Conservation (phyloP, 2,888 invertebrate species). For the Tipula helvola region DNA sequence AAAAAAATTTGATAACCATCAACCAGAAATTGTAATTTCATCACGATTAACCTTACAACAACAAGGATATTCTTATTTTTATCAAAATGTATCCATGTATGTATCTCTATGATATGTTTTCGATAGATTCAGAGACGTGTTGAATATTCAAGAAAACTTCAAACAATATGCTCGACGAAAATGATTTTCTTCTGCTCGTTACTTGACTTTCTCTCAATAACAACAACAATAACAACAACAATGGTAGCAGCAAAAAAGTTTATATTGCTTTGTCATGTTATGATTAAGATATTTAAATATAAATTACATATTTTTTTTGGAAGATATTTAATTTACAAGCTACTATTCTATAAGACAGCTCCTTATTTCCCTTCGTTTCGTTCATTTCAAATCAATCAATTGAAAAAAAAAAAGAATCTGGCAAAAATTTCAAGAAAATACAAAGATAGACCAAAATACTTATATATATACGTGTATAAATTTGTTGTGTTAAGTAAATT, state of each 20-base stretch:
- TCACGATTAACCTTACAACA: not conserved
- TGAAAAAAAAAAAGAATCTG: not conserved
- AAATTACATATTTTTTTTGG: not conserved
- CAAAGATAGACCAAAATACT: not conserved
- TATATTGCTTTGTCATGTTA: not conserved
- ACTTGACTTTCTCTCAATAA: not conserved
- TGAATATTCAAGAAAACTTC: not conserved
- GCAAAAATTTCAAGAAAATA: not conserved
- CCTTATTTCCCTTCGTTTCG: not conserved
- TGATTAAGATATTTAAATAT: constrained; percentile 4
- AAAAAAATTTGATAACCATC: not conserved
- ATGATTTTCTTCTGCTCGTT: not conserved
- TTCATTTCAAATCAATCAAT: not conserved
- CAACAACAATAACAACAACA: not conserved
- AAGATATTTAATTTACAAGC: not conserved
- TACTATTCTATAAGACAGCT: not conserved
- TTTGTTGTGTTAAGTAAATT: not conserved
- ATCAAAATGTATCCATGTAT: not conserved
- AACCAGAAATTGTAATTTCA: not conserved
- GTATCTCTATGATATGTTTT: not conserved
- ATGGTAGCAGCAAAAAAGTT: not conserved
- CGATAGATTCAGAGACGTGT: not conserved
- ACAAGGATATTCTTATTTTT: not conserved
- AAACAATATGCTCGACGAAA: not conserved
- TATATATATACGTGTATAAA: not conserved